These are phyloP conservation scores for Euzophera pinguis DNA, from an alignment of 2,888 invertebrate species.

Conservation along the genomic window DNA sequence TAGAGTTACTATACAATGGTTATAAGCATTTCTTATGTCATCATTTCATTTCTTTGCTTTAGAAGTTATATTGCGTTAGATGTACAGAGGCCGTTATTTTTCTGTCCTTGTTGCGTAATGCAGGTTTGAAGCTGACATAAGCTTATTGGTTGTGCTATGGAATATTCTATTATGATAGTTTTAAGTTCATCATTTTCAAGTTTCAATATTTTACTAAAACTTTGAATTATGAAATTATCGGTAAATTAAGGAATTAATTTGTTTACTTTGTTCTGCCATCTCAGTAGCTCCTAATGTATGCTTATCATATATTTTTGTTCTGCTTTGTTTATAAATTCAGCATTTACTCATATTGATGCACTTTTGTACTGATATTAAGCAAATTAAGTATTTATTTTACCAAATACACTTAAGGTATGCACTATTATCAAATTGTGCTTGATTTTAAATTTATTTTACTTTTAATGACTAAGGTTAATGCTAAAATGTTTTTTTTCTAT, in stretches of 20 bases:
- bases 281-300: constrained; percentile 35
- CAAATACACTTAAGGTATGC: constrained; percentile 12
- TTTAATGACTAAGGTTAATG: constrained; percentile 34
- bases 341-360: constrained; percentile 30
- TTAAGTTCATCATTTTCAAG: constrained; percentile 31
- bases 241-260: constrained; percentile 46
- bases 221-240: constrained; percentile 27
- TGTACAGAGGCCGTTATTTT: constrained; percentile 37
- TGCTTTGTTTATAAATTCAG: constrained; percentile 24
- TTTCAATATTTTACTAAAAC: constrained; percentile 21
- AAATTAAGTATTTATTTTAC: constrained; percentile 14
- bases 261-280: constrained; percentile 43
- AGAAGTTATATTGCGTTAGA: constrained; percentile 37
- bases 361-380: constrained; percentile 28
- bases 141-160: constrained; percentile 67
- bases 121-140: constrained; percentile 65
- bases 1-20: constrained; percentile 37
- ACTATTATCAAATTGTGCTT: constrained; percentile 9
- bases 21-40: constrained; percentile 58
- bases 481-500: constrained; percentile 40
- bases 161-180: constrained; percentile 39
- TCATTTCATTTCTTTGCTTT: constrained; percentile 29
- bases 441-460: not conserved
- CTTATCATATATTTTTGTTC: constrained; percentile 34
- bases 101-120: constrained; percentile 43